These are phyloP conservation scores for Anastrepha obliqua DNA, from an alignment of 1,140 invertebrate species.

Conservation along the genomic window DNA sequence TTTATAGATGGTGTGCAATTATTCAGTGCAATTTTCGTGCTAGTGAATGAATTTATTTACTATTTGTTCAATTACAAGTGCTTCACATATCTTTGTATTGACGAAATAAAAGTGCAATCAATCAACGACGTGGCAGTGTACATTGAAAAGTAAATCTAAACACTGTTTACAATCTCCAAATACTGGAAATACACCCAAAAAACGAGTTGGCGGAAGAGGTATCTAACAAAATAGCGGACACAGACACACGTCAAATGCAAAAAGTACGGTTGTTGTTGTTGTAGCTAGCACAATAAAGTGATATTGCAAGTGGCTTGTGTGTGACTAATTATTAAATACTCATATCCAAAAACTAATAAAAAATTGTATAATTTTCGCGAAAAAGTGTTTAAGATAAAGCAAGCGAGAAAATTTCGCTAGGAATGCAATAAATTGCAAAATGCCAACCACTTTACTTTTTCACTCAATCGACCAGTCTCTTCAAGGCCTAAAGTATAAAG, in stretches of 20 bases:
- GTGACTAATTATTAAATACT: neutral
- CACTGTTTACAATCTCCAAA: slow-evolving; percentile 21
- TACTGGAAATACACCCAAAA: too few relatives aligned
- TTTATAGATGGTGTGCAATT: neutral
- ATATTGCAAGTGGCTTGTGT: too few relatives aligned
- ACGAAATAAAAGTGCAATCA: neutral
- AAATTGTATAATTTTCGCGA: neutral
- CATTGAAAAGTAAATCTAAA: neutral
- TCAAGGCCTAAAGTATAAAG: neutral
- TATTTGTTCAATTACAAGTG: neutral
- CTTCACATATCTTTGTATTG: neutral
- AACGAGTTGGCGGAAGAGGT: slow-evolving; percentile 3
- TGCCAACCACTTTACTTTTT: neutral
- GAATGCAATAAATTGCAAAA: neutral
- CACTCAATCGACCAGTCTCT: neutral
- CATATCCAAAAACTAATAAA: neutral
- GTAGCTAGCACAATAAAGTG: too few relatives aligned
- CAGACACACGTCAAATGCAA: neutral
- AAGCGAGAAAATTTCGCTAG: neutral
- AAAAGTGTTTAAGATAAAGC: neutral
- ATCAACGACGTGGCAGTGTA: neutral
- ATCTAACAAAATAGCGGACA: neutral
- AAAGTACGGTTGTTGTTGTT: neutral
- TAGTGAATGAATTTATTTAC: neutral
- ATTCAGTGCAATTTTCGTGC: neutral